Base-by-base conservation (phyloP, 1,140 invertebrate genomes). In the Aradophagus sp. region DNA sequence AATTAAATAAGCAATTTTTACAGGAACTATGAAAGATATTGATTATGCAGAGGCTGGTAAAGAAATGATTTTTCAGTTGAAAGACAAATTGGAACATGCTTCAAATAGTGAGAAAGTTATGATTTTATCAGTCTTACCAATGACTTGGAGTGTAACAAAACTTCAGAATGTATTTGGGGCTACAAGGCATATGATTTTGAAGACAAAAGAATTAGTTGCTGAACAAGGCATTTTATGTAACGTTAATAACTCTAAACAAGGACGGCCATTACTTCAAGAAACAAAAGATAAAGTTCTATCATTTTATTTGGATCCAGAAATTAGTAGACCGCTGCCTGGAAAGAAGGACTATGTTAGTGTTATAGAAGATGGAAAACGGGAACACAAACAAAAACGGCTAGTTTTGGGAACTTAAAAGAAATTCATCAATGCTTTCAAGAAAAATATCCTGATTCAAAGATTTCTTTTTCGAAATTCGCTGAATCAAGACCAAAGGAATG, bases 401-500 rank as follows among this genome's bases (percentile, higher is more conserved):
- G 11, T 44, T 34, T 35, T 55, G 19, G 23, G 10, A 55, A 42
- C 19, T 55, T 55, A 11, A 44, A 42, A 55, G 38, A 55, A 26
- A 27, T 42, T 34, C 10, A 17, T 36, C 29, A 56, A 7, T 32
- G 12, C 12, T 56, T 55, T 29, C n/a, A 55, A 23, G 38, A 42
- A 44, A 56, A 34, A 17, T 12, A 42, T 35, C 4, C 29, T 35
- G 13, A 23, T 14, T 14, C n/a, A 1, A 56, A 56, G 17, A 35
- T 56, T 20, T 34, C 17, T 5, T 52, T 50, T 36, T 50, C 19
- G 0, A 50, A 36, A 16, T 50, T 50, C 19, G 32, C 45, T 36
- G 38, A 42, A 14, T 35, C 44, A 11, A 42, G 55, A 13, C 55
- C 52, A 20, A 69, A 69, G 15, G 48, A 56, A 31, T 63, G 48